Conservation (phyloP, 2,113 vertebrate species). For the rat (Rattus norvegicus) region DNA sequence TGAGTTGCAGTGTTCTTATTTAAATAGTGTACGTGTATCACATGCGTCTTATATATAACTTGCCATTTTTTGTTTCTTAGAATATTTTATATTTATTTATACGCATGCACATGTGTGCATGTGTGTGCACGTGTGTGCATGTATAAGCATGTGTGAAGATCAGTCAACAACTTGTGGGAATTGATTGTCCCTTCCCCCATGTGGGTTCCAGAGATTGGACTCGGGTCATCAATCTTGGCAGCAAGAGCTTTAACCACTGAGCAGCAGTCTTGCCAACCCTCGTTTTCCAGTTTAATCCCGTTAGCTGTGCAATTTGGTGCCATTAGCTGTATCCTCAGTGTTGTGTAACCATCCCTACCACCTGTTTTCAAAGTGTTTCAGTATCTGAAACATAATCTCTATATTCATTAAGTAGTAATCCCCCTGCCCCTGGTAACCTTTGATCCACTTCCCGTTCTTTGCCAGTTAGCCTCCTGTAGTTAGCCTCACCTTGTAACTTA, state of each 20-base stretch:
- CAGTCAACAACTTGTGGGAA: neutral
- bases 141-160: neutral
- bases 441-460: conserved; percentile 3
- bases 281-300: neutral
- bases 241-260: neutral
- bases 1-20: neutral
- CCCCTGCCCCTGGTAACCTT: neutral
- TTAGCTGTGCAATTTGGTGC: neutral
- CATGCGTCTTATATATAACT: neutral
- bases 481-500: neutral
- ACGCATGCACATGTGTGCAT: neutral
- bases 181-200: too few relatives aligned
- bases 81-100: neutral
- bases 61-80: neutral
- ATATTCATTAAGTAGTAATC: neutral
- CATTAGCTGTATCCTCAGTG: neutral
- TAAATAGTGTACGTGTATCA: neutral
- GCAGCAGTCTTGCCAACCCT: too few relatives aligned
- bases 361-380: neutral
- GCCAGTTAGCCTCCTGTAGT: neutral
- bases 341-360: neutral
- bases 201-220: neutral
- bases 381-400: neutral
- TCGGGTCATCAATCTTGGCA: neutral
- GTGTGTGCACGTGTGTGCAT: neutral